Base-by-base conservation (phyloP, 2,888 invertebrate genomes). In the Toxonevra muliebris region DNA sequence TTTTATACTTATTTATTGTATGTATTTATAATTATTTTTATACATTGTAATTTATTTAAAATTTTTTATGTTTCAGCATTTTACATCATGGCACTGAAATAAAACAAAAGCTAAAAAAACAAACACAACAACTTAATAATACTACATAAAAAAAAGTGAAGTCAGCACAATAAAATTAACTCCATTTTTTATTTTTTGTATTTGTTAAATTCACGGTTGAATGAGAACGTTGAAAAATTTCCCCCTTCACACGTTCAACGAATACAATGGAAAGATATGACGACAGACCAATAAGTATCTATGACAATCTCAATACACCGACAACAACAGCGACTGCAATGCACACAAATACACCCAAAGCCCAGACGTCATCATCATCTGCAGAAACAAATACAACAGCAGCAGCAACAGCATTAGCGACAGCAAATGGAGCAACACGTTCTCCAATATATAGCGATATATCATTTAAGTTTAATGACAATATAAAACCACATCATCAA, bases 271-370 rank as follows among this genome's bases (percentile, higher is more conserved):
- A 76, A 70, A 70, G 73, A 61, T 75, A 76, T 69, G 76, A 74
- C 68, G 78, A 79, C 64, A 81, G 85, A 73, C 85, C 85, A 68
- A 73, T 82, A 69, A 85, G 85, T 77, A 82, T 82, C 73, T 85
- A 85, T 73, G 85, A 85, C 74, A 85, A 85, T 79, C 75, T 85
- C 64, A 80, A 75, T 71, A 67, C 71, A 65, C 73, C 71, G 52
- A 66, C 65, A 57, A 69, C 68, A 69, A 61, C 65, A 57, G 65
- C 72, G 61, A 43, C 68, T 15, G 54, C 61, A 41, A 62, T 72
- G 58, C 68, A 65, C 61, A 71, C 75, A 48, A 72, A 69, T 64
- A 76, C 76, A 64, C 74, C 77, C 52, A 80, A 78, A 73, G 68
- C 70, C n/a, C 69, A 71, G 66, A 69, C 72, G 50, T 52, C 50